Base-by-base conservation (phyloP, 2,797 vertebrate genomes). In the Crax fasciolata region DNA sequence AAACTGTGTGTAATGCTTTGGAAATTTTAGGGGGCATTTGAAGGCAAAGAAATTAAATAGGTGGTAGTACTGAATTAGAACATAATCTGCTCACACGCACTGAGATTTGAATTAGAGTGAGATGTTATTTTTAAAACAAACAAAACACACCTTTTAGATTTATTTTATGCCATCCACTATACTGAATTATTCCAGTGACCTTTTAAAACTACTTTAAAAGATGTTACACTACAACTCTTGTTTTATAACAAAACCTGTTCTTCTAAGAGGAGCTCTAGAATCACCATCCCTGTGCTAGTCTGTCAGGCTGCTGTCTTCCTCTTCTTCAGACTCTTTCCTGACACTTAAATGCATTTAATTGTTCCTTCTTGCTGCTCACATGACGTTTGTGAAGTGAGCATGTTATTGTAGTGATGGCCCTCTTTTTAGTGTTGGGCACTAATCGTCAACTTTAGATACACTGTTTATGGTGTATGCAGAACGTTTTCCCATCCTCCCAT, bases 341-440 rank as follows among this genome's bases (percentile, higher is more conserved):
- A 49, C 6, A 2, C 48, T 41, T 87, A 17, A 49, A 46, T 63
- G 58, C 23, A 1, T 35, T 16, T 76, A 28, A 84, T 89, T 90
- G 4, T 68, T 90, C 43, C 43, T 81, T 38, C 11, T 39, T 58
- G 23, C 61, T 89, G 32, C 39, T 76, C 7, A 35, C 1, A 1
- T 49, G 30, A 54, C 30, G 14, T 19, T 61, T 85, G 14, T 38
- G 25, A 76, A 80, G 18, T 76, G 38, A 71, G 10, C 7, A n/a
- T 0, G 0, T 48, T 84, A 13, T 21, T 86, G 30, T 79, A 66
- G 48, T 61, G 43, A 1, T 11, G 3, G 8, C 51, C 18, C 10
- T 74, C 17, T 57, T 62, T 83, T 19, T 55, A 74, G 6, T 38
- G 20, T 74, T 85, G 1, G 9, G 5, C 0, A 5, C 35, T 66